These are phyloP conservation scores for Chaetorhynchus papuensis DNA, from an alignment of 2,113 vertebrate genomes.

Conservation along the genomic window DNA sequence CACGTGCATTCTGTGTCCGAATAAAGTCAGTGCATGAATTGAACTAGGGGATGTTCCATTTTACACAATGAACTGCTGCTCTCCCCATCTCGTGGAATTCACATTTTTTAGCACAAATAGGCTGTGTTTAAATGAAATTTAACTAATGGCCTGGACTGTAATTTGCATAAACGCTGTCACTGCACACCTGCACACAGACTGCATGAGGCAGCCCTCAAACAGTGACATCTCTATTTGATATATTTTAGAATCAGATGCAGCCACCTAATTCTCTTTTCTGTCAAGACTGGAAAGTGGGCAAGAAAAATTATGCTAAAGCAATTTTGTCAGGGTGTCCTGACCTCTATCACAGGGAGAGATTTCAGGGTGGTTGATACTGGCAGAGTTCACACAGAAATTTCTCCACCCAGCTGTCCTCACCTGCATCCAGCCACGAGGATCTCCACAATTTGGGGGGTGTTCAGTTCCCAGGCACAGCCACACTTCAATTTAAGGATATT, in stretches of 20 bases:
- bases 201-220: not conserved
- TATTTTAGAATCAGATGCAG: too few relatives aligned
- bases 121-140: not conserved
- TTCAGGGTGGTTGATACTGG: not conserved
- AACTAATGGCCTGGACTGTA: accelerated
- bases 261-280: not conserved
- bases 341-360: not conserved
- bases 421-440: accelerated
- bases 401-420: not conserved
- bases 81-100: not conserved
- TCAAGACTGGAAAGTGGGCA: not conserved
- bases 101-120: not conserved
- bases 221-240: not conserved
- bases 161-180: not conserved
- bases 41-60: too few relatives aligned
- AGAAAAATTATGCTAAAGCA: not conserved
- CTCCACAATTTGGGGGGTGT: not conserved
- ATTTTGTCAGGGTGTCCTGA: not conserved
- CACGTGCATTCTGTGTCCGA: too few relatives aligned
- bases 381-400: not conserved
- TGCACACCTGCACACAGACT: not conserved
- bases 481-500: accelerated
- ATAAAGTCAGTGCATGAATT: too few relatives aligned
- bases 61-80: not conserved
- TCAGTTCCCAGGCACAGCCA: not conserved